phyloP scores from a whole-genome alignment of 2,797 vertebrate species.

The Adrianichthys oophorus region DNA sequence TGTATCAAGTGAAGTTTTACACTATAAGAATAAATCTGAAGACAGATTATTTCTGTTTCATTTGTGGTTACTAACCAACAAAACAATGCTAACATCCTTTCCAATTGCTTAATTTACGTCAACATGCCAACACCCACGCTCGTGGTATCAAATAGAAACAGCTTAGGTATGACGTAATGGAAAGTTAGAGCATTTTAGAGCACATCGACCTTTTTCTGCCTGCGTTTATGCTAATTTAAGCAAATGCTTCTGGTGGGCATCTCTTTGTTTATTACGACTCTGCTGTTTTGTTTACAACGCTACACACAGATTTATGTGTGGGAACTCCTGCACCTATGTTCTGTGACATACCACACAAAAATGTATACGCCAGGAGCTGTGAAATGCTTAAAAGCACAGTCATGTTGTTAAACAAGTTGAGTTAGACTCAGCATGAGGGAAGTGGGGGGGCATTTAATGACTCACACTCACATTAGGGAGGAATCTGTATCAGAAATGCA shows the following conservation, averaged over 20 bases:
- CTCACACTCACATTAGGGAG: slow-evolving; percentile 30
- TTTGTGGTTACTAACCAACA: background rate
- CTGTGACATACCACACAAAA: background rate
- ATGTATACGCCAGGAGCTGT: slow-evolving; percentile 8
- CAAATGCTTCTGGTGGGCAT: slow-evolving; percentile 35
- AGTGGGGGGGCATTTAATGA: slow-evolving; percentile 9
- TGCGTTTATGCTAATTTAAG: slow-evolving; percentile 16
- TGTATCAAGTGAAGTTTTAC: too few relatives aligned
- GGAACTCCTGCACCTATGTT: too few relatives aligned
- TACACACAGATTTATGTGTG: background rate
- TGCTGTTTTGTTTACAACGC: slow-evolving; percentile 27
- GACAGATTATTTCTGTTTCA: too few relatives aligned
- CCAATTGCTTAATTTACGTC: slow-evolving; percentile 3
- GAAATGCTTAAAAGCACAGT: slow-evolving; percentile 1
- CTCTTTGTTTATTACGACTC: slow-evolving; percentile 7
- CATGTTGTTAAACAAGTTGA: slow-evolving; percentile 18
- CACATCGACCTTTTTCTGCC: slow-evolving; percentile 21
- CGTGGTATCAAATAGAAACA: slow-evolving; percentile 19
- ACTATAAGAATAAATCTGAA: too few relatives aligned
- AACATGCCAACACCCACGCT: slow-evolving; percentile 34
- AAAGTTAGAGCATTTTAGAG: slow-evolving; percentile 37
- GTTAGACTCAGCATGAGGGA: background rate
- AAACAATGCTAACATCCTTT: slow-evolving; percentile 20
- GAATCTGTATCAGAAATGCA: slow-evolving; percentile 21
- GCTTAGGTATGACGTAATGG: slow-evolving; percentile 19